Conservation (phyloP, 23 tunicate genomes). For the Corella eumyota region DNA sequence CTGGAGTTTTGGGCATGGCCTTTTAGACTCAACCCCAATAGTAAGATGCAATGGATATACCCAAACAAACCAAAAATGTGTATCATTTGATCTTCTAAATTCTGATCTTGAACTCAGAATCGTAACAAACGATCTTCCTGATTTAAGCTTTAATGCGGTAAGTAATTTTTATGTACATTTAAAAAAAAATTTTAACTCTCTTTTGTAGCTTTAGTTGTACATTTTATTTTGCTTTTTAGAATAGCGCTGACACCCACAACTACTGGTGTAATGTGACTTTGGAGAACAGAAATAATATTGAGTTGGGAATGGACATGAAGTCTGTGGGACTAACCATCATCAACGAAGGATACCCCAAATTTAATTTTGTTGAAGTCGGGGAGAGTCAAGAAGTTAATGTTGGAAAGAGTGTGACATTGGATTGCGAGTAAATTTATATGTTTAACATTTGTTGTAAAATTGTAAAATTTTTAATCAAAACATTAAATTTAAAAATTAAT, state of each 20-base stretch:
- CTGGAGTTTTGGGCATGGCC: constrained; percentile 38
- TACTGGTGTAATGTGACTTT: constrained; percentile 25
- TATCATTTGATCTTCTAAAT: no score
- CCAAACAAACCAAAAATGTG: no score
- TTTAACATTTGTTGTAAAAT: background rate
- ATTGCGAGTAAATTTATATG: constrained; percentile 32
- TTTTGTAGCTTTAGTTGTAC: no score
- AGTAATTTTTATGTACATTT: no score
- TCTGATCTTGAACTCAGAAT: no score
- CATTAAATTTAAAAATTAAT: no score
- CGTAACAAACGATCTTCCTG: no score
- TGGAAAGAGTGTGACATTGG: constrained; percentile 19
- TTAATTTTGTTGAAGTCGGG: constrained; percentile 13
- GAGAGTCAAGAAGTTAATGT: background rate
- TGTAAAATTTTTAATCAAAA: background rate
- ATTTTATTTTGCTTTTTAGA: no score
- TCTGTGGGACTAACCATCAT: constrained; percentile 30
- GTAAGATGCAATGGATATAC: constrained; percentile 17
- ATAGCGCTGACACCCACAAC: constrained; percentile 5
- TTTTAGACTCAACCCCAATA: background rate
- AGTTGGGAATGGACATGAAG: constrained; percentile 29
- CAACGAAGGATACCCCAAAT: constrained; percentile 16
- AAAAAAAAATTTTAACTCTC: no score
- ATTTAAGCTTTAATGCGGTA: no score
- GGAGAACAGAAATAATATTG: background rate